Evolutionary conservation across 2,888 invertebrate species (phyloP).

Genomic region (Drosophila siamana): DNA sequence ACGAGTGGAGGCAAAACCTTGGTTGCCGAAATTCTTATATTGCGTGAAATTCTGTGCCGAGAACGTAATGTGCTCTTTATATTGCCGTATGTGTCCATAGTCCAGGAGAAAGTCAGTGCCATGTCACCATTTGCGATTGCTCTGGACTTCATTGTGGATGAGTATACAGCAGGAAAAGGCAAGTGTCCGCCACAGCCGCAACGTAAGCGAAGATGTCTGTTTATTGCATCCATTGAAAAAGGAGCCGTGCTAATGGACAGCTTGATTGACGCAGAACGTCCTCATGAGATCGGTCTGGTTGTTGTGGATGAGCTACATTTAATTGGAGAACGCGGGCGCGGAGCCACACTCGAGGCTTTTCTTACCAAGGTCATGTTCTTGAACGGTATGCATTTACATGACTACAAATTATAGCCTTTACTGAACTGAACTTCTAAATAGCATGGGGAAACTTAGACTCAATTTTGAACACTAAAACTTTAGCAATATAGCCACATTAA

Average conservation of each 20-base stretch:
- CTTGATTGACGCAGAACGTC: constrained; percentile 91
- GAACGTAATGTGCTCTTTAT: constrained; percentile 94
- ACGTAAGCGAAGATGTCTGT: constrained; percentile 91
- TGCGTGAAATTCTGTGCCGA: constrained; percentile 92
- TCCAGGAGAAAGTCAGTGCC: constrained; percentile 93
- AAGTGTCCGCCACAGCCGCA: constrained; percentile 93
- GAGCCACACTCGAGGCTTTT: constrained; percentile 93
- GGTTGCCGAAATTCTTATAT: constrained; percentile 97
- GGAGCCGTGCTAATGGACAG: constrained; percentile 94
- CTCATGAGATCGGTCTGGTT: constrained; percentile 92
- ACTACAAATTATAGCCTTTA: not conserved
- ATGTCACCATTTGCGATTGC: constrained; percentile 95
- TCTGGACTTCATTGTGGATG: constrained; percentile 95
- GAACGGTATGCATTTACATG: constrained; percentile 85
- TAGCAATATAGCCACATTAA: not conserved
- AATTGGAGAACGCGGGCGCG: constrained; percentile 94
- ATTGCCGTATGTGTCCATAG: constrained; percentile 97
- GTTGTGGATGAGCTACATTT: constrained; percentile 97
- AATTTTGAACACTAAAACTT: too few relatives aligned
- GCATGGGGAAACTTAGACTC: too few relatives aligned
- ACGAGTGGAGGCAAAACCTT: constrained; percentile 99
- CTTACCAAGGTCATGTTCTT: constrained; percentile 92
- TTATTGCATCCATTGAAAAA: constrained; percentile 98
- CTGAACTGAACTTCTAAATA: too few relatives aligned
- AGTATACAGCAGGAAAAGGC: constrained; percentile 97